Base-by-base conservation (phyloP, 1,140 invertebrate species). In the Bombus impatiens region DNA sequence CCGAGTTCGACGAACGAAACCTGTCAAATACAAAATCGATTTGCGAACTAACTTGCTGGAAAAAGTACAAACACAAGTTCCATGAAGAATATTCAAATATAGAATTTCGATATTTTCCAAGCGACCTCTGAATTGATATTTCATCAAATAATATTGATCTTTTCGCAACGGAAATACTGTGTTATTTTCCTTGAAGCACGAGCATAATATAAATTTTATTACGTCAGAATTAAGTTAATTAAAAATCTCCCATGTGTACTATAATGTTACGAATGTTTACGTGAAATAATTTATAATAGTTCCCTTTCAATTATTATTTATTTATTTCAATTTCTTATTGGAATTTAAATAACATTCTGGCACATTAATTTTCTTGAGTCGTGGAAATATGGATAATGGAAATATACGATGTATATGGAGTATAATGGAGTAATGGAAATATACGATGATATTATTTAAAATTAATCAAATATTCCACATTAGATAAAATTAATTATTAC, bases 21-120 rank as follows among this genome's bases (percentile, higher is more conserved):
- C 78, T 82, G 84, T 76, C 84, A 81, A 71, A 82, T 86, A 86
- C 70, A 72, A 72, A 85, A 78, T 78, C 83, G 83, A 78, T 85
- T 80, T 80, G 42, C 42, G 22, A 22, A 35, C 42, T 53, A 57
- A 44, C 76, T 59, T 67, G 59, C 8, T 42, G 44, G 75, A 70
- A 53, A 70, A 84, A 57, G 57, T 75, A 47, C 25, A 75, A 62
- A 76, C 25, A 40, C 18, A 28, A 37, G 13, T 82, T 81, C 40
- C 40, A 28, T 0, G 40, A 44, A 59, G 42, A 80, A 80, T 70
- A 70, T 70, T 22, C 35, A n/a, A 67, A 76, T 28, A 71, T 18
- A 10, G 22, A 5, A n/a, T 62, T 35, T 25, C 44, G 37, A 67
- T 67, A 57, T 59, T 78, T 68, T 77, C n/a, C n/a, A n/a, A 77